A percentile compares a stretch with the other conserved stretches of the same genome.
Evolutionary conservation across 2,797 vertebrate genomes (phyloP).

Genomic region (Paramormyrops hopkinsi): DNA sequence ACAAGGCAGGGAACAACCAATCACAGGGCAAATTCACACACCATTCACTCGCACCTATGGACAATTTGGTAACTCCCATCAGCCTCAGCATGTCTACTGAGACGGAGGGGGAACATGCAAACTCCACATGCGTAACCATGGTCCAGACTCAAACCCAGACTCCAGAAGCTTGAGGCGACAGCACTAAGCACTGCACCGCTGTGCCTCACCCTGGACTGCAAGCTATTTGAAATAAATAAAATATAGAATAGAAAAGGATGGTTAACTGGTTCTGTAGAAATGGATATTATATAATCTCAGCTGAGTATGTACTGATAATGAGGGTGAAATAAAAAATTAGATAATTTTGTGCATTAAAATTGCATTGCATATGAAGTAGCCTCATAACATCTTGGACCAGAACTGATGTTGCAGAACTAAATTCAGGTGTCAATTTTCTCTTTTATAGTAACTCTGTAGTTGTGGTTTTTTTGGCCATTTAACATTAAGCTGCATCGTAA

Average conservation of each 20-base stretch:
- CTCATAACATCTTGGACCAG: not conserved
- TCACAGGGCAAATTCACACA: not conserved
- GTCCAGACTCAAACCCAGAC: not conserved
- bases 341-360: not conserved
- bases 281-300: not conserved
- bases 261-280: not conserved
- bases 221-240: not conserved
- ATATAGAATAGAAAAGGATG: not conserved
- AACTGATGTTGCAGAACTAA: not conserved
- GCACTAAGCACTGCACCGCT: not conserved
- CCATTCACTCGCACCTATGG: not conserved
- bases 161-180: not conserved
- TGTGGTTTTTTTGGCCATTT: not conserved
- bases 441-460: not conserved
- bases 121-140: not conserved
- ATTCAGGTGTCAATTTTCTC: not conserved
- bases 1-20: not conserved
- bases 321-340: not conserved
- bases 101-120: not conserved
- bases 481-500: not conserved
- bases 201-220: not conserved
- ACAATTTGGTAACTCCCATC: not conserved
- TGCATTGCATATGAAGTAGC: not conserved
- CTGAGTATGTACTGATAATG: not conserved
- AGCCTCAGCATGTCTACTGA: not conserved